Conservation (phyloP, 2,888 invertebrate genomes). For the Lissonota sp. region DNA sequence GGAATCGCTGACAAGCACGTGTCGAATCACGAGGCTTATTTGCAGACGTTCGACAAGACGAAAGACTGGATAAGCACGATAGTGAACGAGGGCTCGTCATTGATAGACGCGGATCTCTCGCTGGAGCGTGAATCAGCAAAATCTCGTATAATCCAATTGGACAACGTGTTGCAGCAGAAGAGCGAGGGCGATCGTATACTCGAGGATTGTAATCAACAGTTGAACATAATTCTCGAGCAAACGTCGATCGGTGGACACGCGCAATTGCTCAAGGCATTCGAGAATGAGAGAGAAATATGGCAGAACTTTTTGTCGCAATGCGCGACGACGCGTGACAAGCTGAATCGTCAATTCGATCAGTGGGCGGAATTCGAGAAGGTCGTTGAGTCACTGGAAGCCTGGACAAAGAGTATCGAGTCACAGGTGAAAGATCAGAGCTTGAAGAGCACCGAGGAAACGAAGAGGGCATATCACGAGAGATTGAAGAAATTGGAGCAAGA, state of each 20-base stretch:
- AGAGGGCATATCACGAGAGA: slow-evolving; percentile 91
- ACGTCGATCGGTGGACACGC: slow-evolving; percentile 92
- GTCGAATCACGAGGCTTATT: slow-evolving; percentile 92
- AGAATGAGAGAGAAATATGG: slow-evolving; percentile 91
- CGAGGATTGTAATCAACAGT: slow-evolving; percentile 88
- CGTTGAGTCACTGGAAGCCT: slow-evolving; percentile 91
- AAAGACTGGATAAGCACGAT: slow-evolving; percentile 93
- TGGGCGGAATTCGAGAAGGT: slow-evolving; percentile 93
- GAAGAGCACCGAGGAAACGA: slow-evolving; percentile 93
- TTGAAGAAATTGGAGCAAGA: slow-evolving; percentile 90
- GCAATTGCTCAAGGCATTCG: slow-evolving; percentile 89
- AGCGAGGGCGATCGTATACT: slow-evolving; percentile 90
- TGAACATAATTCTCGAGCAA: slow-evolving; percentile 90
- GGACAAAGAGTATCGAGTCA: slow-evolving; percentile 94
- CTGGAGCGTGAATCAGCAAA: slow-evolving; percentile 92
- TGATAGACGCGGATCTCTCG: slow-evolving; percentile 91
- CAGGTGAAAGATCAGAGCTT: slow-evolving; percentile 95
- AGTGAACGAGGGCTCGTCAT: slow-evolving; percentile 89
- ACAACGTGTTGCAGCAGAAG: slow-evolving; percentile 90
- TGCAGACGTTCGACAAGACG: slow-evolving; percentile 92
- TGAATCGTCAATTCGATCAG: slow-evolving; percentile 91
- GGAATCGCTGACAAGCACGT: slow-evolving; percentile 89
- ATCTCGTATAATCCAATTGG: slow-evolving; percentile 89
- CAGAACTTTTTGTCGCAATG: slow-evolving; percentile 90
- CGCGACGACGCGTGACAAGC: slow-evolving; percentile 88